A percentile compares a stretch with the other conserved stretches of the same genome.
These are phyloP conservation scores for Dioctria rufipes DNA, from an alignment of 2,888 invertebrate genomes.

Conservation along the genomic window DNA sequence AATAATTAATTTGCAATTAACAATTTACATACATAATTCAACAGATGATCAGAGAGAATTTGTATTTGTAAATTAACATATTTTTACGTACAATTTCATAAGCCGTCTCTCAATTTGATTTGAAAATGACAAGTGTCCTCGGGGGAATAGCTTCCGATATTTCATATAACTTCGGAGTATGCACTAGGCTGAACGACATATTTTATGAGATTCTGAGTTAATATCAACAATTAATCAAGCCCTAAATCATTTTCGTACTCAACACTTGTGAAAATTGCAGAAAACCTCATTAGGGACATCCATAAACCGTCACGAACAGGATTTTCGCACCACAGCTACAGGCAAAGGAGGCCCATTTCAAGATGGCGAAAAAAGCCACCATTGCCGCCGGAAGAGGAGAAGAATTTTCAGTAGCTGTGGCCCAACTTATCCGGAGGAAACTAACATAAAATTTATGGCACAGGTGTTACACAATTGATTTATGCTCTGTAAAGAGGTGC, in stretches of 20 bases:
- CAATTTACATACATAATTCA: too few relatives aligned
- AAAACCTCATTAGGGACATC: constrained; percentile 49
- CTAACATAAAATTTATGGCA: constrained; percentile 57
- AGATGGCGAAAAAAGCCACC: constrained; percentile 22
- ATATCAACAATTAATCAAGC: constrained; percentile 50
- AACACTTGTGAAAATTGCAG: constrained; percentile 41
- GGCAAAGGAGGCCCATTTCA: constrained; percentile 33
- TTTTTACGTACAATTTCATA: too few relatives aligned
- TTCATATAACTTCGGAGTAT: not conserved
- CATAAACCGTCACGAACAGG: constrained; percentile 51
- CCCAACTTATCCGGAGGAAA: constrained; percentile 45
- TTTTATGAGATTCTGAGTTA: constrained; percentile 45
- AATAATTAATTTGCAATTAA: too few relatives aligned
- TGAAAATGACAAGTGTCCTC: too few relatives aligned
- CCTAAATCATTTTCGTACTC: constrained; percentile 45
- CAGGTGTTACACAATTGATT: constrained; percentile 61
- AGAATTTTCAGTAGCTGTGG: constrained; percentile 14
- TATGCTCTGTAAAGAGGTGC: constrained; percentile 52
- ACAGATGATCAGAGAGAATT: too few relatives aligned
- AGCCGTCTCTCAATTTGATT: too few relatives aligned
- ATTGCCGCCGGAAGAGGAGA: constrained; percentile 8
- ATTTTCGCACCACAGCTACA: constrained; percentile 1
- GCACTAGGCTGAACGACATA: constrained; percentile 29
- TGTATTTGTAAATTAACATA: too few relatives aligned
- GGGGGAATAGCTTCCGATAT: not conserved